Conservation (phyloP, 1,140 invertebrate species). For the Gonioctena quinquepunctata region DNA sequence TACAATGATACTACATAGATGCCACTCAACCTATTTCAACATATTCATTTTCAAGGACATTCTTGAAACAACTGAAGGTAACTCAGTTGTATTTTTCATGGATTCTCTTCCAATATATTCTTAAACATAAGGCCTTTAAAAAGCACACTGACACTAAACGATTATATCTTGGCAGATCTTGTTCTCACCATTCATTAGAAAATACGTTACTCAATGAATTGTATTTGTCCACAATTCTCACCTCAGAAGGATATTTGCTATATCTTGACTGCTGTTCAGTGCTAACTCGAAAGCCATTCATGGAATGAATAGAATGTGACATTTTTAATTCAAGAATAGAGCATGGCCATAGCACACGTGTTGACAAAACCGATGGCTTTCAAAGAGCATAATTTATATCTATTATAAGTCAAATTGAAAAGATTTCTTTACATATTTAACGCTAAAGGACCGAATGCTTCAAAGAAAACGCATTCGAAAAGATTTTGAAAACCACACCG, state of each 20-base stretch:
- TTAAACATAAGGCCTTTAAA: background rate
- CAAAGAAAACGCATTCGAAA: slow-evolving; percentile 34
- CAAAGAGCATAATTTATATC: slow-evolving; percentile 39
- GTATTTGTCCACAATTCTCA: slow-evolving; percentile 12
- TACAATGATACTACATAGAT: no score
- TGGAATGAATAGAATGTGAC: slow-evolving; percentile 11
- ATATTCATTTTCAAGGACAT: no score
- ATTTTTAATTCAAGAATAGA: slow-evolving; percentile 31
- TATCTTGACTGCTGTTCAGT: slow-evolving; percentile 14
- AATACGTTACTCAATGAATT: slow-evolving; percentile 5
- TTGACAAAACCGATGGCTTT: slow-evolving; percentile 40
- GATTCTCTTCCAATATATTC: no score
- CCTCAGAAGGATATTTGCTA: slow-evolving; percentile 17
- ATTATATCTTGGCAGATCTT: background rate
- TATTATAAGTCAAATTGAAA: slow-evolving; percentile 33
- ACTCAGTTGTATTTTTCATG: no score
- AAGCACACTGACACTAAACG: background rate
- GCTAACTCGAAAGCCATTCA: slow-evolving; percentile 17
- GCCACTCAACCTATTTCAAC: no score
- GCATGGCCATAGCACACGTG: slow-evolving; percentile 38
- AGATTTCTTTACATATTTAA: slow-evolving; percentile 41
- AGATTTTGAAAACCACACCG: slow-evolving; percentile 43
- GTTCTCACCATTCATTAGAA: background rate
- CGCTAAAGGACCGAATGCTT: slow-evolving; percentile 24
- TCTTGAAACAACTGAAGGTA: background rate